Evolutionary conservation across 2,888 invertebrate species (phyloP).

Genomic region (Lydus trimaculatus): DNA sequence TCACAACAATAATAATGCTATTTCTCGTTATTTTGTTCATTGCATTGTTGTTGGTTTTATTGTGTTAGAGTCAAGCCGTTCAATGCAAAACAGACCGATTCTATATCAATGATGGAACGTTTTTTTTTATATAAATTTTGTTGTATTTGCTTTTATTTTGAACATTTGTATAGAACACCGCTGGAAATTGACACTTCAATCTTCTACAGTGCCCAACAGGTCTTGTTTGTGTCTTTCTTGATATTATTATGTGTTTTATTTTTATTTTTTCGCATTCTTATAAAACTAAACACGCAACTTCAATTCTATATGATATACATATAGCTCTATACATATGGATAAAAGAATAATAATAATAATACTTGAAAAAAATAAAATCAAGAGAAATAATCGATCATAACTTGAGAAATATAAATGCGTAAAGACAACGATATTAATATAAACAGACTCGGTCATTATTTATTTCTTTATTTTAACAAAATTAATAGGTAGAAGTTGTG

Average conservation of each 20-base stretch:
- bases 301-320: background rate
- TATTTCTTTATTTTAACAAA: background rate
- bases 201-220: constrained; percentile 39
- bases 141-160: constrained; percentile 44
- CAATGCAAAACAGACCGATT: background rate
- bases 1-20: no score
- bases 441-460: background rate
- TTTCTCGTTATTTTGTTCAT: no score
- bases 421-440: background rate
- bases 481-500: no score
- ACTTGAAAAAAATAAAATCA: background rate
- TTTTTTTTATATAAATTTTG: constrained; percentile 8
- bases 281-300: constrained; percentile 1
- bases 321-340: background rate
- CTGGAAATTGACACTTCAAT: constrained; percentile 46
- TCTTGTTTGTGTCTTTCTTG: constrained; percentile 2
- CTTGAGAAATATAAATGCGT: background rate
- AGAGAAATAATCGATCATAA: background rate
- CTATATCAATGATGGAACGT: background rate
- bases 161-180: constrained; percentile 45
- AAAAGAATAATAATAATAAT: background rate
- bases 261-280: background rate
- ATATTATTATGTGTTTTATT: background rate
- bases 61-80: background rate
- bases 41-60: no score